Conservation (phyloP, 2,888 invertebrate genomes). For the Protula sp. region DNA sequence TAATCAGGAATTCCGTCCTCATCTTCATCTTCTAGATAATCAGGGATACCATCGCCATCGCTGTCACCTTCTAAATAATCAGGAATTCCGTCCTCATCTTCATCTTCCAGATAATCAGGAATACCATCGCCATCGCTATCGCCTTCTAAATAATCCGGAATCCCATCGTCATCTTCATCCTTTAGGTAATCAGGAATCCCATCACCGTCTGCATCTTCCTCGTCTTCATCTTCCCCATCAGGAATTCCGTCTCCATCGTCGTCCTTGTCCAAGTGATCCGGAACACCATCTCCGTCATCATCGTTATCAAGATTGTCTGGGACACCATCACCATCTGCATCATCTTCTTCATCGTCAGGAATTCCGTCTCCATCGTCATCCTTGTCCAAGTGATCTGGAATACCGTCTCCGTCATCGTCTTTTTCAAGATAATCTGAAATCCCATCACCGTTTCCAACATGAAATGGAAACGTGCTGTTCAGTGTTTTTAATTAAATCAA, state of each 20-base stretch:
- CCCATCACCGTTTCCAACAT: constrained; percentile 49
- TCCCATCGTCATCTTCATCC: constrained; percentile 31
- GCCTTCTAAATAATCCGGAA: constrained; percentile 20
- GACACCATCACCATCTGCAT: constrained; percentile 45
- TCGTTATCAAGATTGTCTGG: constrained; percentile 32
- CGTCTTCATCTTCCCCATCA: constrained; percentile 30
- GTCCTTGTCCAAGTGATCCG: constrained; percentile 30
- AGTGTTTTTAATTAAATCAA: too few relatives aligned
- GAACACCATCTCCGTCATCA: constrained; percentile 35
- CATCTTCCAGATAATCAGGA: constrained; percentile 1
- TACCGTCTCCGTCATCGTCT: constrained; percentile 46
- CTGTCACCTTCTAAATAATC: constrained; percentile 20
- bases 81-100: constrained; percentile 38
- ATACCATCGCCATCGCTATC: constrained; percentile 29
- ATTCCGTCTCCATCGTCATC: constrained; percentile 47
- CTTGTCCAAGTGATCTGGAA: constrained; percentile 31
- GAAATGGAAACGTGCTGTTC: too few relatives aligned
- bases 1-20: constrained; percentile 1
- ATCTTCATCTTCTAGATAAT: constrained; percentile 24
- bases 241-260: constrained; percentile 25
- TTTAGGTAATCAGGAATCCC: constrained; percentile 28
- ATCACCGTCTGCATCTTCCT: constrained; percentile 34
- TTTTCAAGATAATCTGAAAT: constrained; percentile 32
- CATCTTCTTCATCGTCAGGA: constrained; percentile 31
- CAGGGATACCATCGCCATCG: constrained; percentile 29